Conservation (phyloP, 2,113 vertebrate species). For the Laticauda colubrina region DNA sequence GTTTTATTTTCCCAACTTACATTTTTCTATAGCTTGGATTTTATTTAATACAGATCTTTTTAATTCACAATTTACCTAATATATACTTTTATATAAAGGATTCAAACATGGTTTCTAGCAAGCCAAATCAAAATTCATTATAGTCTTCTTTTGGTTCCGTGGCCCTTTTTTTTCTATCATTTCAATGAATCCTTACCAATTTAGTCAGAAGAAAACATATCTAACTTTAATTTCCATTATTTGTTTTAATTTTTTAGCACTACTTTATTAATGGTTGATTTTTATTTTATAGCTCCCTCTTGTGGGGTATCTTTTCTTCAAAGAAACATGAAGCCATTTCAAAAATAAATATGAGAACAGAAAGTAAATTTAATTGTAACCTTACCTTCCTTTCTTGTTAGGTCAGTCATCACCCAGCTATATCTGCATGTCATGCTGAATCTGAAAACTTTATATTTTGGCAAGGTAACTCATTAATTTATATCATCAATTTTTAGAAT, state of each 20-base stretch:
- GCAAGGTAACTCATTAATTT: constrained; percentile 83
- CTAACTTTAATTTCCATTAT: not conserved
- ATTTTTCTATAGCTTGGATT: not conserved
- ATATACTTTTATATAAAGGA: not conserved
- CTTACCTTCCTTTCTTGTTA: constrained; percentile 53
- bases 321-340: constrained; percentile 13
- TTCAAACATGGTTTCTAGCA: not conserved
- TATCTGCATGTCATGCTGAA: constrained; percentile 94
- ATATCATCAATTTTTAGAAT: not conserved
- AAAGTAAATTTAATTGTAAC: constrained; percentile 25
- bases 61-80: not conserved
- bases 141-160: not conserved
- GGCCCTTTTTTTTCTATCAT: not conserved
- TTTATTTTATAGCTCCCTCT: constrained; percentile 52
- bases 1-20: not conserved
- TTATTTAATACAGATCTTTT: constrained; percentile 15
- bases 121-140: not conserved
- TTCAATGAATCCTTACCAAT: not conserved
- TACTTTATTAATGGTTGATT: not conserved
- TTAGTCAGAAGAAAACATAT: not conserved
- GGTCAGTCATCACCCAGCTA: constrained; percentile 98
- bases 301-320: constrained; percentile 41
- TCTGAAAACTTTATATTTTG: constrained; percentile 92
- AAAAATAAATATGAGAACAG: not conserved
- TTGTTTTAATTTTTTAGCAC: constrained; percentile 1